These are phyloP conservation scores for Butorides virescens DNA, from an alignment of 2,113 vertebrate genomes.

Conservation along the genomic window DNA sequence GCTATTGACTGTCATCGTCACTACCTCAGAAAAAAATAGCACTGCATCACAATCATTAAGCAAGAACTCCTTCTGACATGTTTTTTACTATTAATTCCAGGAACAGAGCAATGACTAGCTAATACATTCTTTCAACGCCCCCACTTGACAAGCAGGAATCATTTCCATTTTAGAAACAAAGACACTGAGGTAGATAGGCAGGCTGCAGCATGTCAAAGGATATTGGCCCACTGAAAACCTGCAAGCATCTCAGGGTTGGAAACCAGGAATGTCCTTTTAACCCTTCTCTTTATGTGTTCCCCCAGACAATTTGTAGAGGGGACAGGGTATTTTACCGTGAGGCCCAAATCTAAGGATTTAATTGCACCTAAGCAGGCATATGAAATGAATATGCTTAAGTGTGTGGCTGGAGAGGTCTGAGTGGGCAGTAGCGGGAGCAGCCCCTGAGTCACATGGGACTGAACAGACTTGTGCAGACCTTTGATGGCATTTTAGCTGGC, in stretches of 20 bases:
- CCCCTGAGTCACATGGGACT: rapidly evolving
- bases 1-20: not conserved
- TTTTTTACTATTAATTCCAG: not conserved
- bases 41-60: not conserved
- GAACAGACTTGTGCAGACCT: not conserved
- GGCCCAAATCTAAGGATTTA: not conserved
- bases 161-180: not conserved
- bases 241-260: not conserved
- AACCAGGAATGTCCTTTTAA: not conserved
- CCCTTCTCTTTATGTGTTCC: not conserved
- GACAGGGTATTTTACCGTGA: not conserved
- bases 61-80: not conserved
- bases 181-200: not conserved
- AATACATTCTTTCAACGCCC: not conserved
- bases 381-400: not conserved
- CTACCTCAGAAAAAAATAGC: not conserved
- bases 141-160: not conserved
- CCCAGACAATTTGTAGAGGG: not conserved
- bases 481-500: not conserved
- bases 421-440: not conserved
- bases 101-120: not conserved
- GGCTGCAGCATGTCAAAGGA: not conserved
- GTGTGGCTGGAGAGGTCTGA: not conserved
- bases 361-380: not conserved
- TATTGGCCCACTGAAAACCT: not conserved